Percentiles rank a stretch among this genome's conserved stretches.
phyloP scores from a whole-genome alignment of 2,113 vertebrate genomes.

The Cebidichthys violaceus region DNA sequence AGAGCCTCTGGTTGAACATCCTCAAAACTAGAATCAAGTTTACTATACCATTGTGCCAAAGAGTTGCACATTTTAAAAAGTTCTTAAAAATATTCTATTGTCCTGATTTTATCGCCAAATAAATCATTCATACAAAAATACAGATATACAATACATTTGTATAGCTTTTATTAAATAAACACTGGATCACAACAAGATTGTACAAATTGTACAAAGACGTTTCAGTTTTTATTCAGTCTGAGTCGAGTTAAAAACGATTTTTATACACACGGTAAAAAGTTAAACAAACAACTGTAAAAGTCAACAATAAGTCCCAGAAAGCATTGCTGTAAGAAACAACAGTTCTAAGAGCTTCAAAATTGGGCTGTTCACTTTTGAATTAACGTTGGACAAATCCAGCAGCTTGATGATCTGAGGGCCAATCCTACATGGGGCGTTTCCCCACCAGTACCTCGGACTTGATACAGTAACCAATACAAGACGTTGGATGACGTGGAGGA shows the following conservation, averaged over 20 bases:
- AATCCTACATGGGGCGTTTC: no score
- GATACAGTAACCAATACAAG: no score
- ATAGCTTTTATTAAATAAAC: not conserved
- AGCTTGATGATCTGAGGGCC: no score
- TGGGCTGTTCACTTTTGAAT: no score
- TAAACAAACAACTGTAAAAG: not conserved
- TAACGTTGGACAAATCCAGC: no score
- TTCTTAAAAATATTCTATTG: no score
- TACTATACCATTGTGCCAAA: not conserved
- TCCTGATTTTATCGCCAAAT: not conserved
- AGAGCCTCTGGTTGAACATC: no score
- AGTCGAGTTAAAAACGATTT: not conserved
- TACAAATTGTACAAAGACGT: not conserved
- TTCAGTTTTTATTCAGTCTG: not conserved
- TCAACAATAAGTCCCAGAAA: not conserved
- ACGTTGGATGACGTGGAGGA: no score
- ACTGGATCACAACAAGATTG: not conserved
- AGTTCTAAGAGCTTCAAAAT: no score
- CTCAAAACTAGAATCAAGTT: not conserved
- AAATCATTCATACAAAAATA: not conserved
- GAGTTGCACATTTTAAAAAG: not conserved
- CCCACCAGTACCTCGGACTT: no score
- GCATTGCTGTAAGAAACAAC: not conserved
- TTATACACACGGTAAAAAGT: not conserved
- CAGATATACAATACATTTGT: not conserved